Evolutionary conservation across 1,140 invertebrate genomes (phyloP).

Genomic region (Reticulitermes speratus): DNA sequence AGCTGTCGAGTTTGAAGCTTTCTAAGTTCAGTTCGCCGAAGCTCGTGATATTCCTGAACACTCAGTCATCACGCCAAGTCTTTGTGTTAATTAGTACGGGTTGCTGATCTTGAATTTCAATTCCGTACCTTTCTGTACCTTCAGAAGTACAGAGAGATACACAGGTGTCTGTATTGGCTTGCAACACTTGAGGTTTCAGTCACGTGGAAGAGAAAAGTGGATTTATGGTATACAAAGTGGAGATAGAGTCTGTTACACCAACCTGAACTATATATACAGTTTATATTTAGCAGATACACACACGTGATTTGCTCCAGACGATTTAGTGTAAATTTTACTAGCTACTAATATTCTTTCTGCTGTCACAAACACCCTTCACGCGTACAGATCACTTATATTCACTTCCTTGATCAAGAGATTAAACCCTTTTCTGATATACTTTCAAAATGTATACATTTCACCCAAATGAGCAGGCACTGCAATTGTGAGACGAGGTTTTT

Average conservation of each 20-base stretch:
- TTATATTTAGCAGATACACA: background rate
- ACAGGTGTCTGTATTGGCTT: too few relatives aligned
- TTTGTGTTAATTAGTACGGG: too few relatives aligned
- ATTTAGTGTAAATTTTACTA: background rate
- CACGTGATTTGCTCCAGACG: background rate
- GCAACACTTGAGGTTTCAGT: background rate
- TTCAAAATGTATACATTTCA: background rate
- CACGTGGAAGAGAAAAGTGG: slow-evolving; percentile 2
- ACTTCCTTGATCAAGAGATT: background rate
- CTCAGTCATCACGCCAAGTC: too few relatives aligned
- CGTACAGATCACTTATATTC: background rate
- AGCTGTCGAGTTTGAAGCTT: too few relatives aligned
- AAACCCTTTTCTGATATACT: background rate
- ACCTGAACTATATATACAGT: background rate
- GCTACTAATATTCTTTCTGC: background rate
- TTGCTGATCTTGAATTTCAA: too few relatives aligned
- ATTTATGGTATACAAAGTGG: background rate
- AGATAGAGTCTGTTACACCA: background rate
- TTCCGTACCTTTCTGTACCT: too few relatives aligned
- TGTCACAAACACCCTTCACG: background rate
- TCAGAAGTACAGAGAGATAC: too few relatives aligned
- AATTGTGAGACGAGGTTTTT: background rate
- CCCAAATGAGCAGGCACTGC: background rate
- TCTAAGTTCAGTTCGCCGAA: too few relatives aligned
- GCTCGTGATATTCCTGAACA: too few relatives aligned